Evolutionary conservation across 2,888 invertebrate species (phyloP), one percentile per base, ranked within the genome.

Genomic region (Synanthedon andrenaeformis): DNA sequence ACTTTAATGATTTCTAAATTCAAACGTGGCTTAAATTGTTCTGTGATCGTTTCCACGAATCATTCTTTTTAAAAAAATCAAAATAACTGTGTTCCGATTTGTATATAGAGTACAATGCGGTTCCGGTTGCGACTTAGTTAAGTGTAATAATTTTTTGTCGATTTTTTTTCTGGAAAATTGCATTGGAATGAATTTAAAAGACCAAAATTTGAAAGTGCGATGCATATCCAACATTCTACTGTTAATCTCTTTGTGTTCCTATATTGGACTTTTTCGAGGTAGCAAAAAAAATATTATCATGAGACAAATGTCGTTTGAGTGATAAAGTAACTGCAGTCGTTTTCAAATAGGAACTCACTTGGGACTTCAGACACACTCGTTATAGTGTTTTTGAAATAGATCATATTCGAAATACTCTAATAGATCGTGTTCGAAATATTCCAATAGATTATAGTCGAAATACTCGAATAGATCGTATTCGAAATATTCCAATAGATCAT

Each of bases 21-120:
- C 55, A 53, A 65, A 76, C 82, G 85, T 84, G 85, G 84, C 83
- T 72, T 69, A 71, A 74, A 72, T 77, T 79, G 83, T 83, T 83
- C 83, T 82, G 81, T 70, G 68, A 69, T 65, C 67, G 65, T 66
- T 59, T 53, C 67, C 67, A 72, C 65, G 11, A 49, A 19, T 11
- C 45, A 1, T n/a, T 45, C n/a, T 45, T 45, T 45, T 12, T 42
- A n/a, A 13, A 3, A 6, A 45, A 45, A 13, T 13, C 11, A 8
- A 12, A 45, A 45, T 45, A 14, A 13, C 45, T 13, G 14, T 6
- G n/a, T n/a, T 13, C n/a, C n/a, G 8, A 14, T 13, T 45, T 45
- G 45, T 45, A 45, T 13, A n/a, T 13, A 12, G 45, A 45, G 45
- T 45, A 45, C 45, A 45, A 45, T 6, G 5, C 45, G 14, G 45